phyloP scores from a whole-genome alignment of 2,113 vertebrate species.

The Barbus barbus region DNA sequence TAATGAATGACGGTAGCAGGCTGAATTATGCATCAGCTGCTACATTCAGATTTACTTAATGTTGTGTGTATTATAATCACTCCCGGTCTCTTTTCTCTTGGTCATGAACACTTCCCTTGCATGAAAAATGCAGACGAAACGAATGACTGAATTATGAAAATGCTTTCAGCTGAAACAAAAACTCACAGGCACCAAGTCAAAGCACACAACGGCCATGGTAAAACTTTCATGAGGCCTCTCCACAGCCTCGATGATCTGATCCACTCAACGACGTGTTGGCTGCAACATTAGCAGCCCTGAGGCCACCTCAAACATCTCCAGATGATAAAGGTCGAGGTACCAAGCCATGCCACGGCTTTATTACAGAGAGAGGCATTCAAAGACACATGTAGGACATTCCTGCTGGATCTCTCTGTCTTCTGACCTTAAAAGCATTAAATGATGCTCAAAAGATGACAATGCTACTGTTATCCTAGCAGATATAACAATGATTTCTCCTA shows the following conservation, averaged over 20 bases:
- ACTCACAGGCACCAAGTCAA: conserved; percentile 1
- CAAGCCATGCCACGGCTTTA: neutral
- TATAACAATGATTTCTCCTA: neutral
- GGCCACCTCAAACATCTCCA: neutral
- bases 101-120: neutral
- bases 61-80: conserved; percentile 18
- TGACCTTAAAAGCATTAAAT: neutral
- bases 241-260: neutral
- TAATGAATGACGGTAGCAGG: conserved; percentile 14
- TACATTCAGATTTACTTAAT: conserved; percentile 28
- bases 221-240: neutral
- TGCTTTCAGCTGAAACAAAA: conserved; percentile 7
- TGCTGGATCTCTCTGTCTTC: no score
- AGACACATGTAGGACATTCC: neutral
- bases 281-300: neutral
- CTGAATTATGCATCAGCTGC: conserved; percentile 22
- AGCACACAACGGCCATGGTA: neutral
- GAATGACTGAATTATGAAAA: conserved; percentile 31
- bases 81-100: neutral
- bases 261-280: neutral
- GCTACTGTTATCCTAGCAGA: neutral
- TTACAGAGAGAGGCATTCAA: neutral
- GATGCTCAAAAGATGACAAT: neutral
- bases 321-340: neutral
- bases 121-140: conserved; percentile 17